Evolutionary conservation across 2,113 vertebrate genomes (phyloP).

Genomic region (Melanocharis versteri): DNA sequence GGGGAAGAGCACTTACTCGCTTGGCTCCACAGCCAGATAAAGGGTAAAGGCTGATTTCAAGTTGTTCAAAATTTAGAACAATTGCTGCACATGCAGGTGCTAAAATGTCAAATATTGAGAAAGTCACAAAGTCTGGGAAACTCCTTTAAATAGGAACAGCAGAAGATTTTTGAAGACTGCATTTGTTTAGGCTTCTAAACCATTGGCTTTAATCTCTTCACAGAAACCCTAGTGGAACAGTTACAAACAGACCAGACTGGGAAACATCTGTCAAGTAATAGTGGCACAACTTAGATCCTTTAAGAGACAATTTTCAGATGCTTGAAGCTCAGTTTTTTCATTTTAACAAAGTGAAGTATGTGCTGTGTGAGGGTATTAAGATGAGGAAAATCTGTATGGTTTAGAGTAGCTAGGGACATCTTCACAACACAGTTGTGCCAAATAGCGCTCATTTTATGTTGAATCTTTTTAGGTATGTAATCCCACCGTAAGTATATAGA

Average conservation of each 20-base stretch:
- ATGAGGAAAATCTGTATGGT: neutral
- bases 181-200: neutral
- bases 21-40: neutral
- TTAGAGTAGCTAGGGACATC: neutral
- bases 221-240: neutral
- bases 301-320: neutral
- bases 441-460: neutral
- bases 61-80: neutral
- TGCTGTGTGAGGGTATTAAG: neutral
- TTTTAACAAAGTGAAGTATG: neutral
- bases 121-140: neutral
- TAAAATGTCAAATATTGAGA: neutral
- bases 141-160: neutral
- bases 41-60: neutral
- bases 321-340: neutral
- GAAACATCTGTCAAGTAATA: neutral
- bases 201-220: neutral
- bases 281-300: neutral
- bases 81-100: neutral
- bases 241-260: neutral
- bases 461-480: neutral
- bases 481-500: neutral
- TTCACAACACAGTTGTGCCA: neutral
- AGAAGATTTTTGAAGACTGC: neutral
- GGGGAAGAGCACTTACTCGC: neutral